phyloP scores from a whole-genome alignment of 1,140 invertebrate species.

The Drosophila oshimai region DNA sequence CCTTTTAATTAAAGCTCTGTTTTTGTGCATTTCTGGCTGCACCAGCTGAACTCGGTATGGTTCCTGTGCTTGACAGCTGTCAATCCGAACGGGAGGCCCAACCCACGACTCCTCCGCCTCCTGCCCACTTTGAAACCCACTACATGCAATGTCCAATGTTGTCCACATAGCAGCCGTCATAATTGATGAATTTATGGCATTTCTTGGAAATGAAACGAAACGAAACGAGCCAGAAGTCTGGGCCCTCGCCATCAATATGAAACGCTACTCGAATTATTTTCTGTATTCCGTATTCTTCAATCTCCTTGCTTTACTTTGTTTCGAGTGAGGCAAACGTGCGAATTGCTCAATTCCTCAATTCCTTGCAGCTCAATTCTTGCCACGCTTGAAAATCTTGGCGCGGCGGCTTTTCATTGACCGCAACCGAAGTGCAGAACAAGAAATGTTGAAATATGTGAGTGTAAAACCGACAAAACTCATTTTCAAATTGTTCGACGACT shows the following conservation, averaged over 20 bases:
- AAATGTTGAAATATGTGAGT: slow-evolving; percentile 50
- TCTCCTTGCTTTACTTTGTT: slow-evolving; percentile 72
- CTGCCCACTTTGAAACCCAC: neutral
- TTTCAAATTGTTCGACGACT: slow-evolving; percentile 74
- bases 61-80: slow-evolving; percentile 56
- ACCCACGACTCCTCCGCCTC: slow-evolving; percentile 2
- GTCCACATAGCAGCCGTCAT: slow-evolving; percentile 66
- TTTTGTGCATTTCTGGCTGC: slow-evolving; percentile 8
- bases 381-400: slow-evolving; percentile 38
- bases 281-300: slow-evolving; percentile 49
- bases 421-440: slow-evolving; percentile 59
- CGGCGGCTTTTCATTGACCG: slow-evolving; percentile 73
- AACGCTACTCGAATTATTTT: slow-evolving; percentile 52
- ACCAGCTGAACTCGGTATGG: neutral
- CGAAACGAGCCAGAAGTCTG: slow-evolving; percentile 24
- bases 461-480: slow-evolving; percentile 78
- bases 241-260: slow-evolving; percentile 26
- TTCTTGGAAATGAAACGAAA: slow-evolving; percentile 59
- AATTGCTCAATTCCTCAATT: slow-evolving; percentile 74
- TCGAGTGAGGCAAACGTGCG: slow-evolving; percentile 68
- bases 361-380: slow-evolving; percentile 32
- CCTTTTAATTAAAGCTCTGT: slow-evolving; percentile 14
- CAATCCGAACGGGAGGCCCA: slow-evolving; percentile 36
- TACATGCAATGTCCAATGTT: slow-evolving; percentile 29
- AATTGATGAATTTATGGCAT: slow-evolving; percentile 79